phyloP scores from a whole-genome alignment of 2,113 vertebrate genomes.

The Oncorhynchus clarkii region DNA sequence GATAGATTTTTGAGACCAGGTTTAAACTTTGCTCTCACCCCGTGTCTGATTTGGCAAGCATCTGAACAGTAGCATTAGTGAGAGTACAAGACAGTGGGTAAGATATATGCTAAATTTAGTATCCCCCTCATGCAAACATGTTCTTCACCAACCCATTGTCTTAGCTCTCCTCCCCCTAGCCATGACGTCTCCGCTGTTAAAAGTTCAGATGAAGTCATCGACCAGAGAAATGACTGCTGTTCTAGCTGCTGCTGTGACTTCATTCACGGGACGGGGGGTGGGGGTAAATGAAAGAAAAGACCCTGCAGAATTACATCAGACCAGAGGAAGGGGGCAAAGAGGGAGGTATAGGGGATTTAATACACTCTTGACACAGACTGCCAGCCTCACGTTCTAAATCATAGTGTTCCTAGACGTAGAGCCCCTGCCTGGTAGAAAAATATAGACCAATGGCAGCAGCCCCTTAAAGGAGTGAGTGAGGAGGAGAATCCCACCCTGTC shows the following conservation, averaged over 20 bases:
- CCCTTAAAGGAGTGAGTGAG: slow-evolving; percentile 29
- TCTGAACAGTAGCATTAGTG: slow-evolving; percentile 26
- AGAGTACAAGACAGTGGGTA: neutral
- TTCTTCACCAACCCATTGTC: slow-evolving; percentile 21
- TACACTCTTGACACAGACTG: slow-evolving; percentile 19
- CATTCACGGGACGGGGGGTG: slow-evolving; percentile 44
- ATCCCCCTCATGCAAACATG: neutral
- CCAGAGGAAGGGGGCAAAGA: slow-evolving; percentile 36
- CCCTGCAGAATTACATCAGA: slow-evolving; percentile 69
- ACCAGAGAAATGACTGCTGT: slow-evolving; percentile 50
- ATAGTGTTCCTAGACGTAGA: slow-evolving; percentile 36
- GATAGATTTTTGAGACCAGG: too few relatives aligned
- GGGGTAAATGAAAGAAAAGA: slow-evolving; percentile 49
- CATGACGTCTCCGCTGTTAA: slow-evolving; percentile 27
- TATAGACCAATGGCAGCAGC: slow-evolving; percentile 38
- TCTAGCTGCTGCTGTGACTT: slow-evolving; percentile 32
- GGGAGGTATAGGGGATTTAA: slow-evolving; percentile 19
- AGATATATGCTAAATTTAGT: slow-evolving; percentile 13
- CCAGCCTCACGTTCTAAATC: slow-evolving; percentile 58
- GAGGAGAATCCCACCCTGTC: slow-evolving; percentile 38
- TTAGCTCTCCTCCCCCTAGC: slow-evolving; percentile 19
- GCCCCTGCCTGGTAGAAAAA: slow-evolving; percentile 31
- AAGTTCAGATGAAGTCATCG: slow-evolving; percentile 69
- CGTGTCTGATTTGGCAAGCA: slow-evolving; percentile 28
- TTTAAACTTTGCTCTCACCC: neutral